phyloP scores from a whole-genome alignment of 2,797 vertebrate species.

The Craterocephalus amniculus region DNA sequence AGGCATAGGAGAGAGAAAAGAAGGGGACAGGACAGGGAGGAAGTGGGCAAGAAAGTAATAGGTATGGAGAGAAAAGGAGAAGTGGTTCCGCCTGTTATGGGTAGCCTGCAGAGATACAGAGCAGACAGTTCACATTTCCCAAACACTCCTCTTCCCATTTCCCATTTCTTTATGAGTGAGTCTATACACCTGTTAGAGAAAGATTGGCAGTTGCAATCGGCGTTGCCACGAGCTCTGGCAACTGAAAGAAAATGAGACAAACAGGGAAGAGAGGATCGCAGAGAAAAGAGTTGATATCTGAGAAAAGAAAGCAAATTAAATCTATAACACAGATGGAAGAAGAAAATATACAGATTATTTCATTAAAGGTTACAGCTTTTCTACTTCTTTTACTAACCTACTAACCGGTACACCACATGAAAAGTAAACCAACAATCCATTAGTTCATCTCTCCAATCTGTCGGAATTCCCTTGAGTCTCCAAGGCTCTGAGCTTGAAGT shows the following conservation, averaged over 20 bases:
- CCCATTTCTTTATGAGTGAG: constrained; percentile 18
- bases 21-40: constrained; percentile 3
- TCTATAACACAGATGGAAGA: not conserved
- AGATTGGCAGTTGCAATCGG: too few relatives aligned
- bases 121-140: constrained; percentile 50
- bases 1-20: not conserved
- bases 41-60: constrained; percentile 15
- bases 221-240: not conserved
- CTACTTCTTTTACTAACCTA: not conserved
- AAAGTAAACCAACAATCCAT: not conserved
- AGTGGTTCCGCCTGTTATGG: constrained; percentile 47
- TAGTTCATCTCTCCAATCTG: not conserved
- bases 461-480: not conserved
- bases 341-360: not conserved
- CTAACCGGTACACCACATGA: not conserved
- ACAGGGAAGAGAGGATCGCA: not conserved
- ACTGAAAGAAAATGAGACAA: not conserved
- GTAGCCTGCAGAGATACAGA: constrained; percentile 42
- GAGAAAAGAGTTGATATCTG: not conserved
- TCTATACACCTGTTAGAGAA: constrained; percentile 1
- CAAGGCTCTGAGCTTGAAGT: not conserved
- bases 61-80: constrained; percentile 26
- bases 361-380: not conserved
- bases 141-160: constrained; percentile 45
- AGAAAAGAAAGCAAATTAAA: not conserved